Percentiles rank a stretch among this genome's conserved stretches.
phyloP scores from a whole-genome alignment of 2,888 invertebrate species.

The Mythimna pallens region DNA sequence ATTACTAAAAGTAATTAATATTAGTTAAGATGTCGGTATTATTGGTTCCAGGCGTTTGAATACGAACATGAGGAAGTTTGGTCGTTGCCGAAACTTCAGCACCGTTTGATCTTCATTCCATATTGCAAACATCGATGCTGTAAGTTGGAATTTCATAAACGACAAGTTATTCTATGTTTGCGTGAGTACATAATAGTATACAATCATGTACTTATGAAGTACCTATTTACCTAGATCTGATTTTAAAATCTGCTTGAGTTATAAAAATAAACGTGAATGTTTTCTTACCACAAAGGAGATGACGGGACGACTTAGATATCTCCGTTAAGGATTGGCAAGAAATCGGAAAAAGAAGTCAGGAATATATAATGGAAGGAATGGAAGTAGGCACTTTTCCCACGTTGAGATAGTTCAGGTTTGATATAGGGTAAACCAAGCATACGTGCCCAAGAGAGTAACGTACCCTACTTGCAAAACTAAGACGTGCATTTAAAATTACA shows the following conservation, averaged over 20 bases:
- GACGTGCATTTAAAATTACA: no score
- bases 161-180: not conserved
- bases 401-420: no score
- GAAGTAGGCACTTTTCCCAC: no score
- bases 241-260: not conserved
- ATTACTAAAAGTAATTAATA: not conserved
- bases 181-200: no score
- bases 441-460: no score
- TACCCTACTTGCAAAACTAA: no score
- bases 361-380: no score
- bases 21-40: not conserved
- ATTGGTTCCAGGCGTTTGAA: constrained; percentile 17
- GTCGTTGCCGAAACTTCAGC: constrained; percentile 17
- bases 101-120: constrained; percentile 23
- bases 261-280: not conserved
- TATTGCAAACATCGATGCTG: constrained; percentile 9
- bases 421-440: no score
- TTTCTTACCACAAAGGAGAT: not conserved
- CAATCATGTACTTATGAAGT: not conserved
- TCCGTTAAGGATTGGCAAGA: no score
- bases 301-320: no score
- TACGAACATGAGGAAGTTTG: constrained; percentile 22
- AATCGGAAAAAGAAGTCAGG: no score
- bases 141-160: constrained; percentile 13
- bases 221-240: not conserved